These are phyloP conservation scores for Epizoanthus fatuus DNA, from an alignment of 92 coral and sea anemone genomes.

Conservation along the genomic window DNA sequence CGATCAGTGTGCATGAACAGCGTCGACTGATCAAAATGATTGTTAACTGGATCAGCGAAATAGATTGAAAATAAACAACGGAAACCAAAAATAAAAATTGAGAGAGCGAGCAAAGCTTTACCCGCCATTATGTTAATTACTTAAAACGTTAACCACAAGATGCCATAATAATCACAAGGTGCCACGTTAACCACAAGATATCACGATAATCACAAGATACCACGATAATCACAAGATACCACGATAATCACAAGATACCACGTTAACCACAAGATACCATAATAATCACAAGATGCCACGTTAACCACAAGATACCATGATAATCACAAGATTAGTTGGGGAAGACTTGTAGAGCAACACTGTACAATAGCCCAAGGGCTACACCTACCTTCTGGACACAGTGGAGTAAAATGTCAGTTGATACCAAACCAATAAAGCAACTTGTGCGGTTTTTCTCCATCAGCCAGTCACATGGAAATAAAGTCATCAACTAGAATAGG, in stretches of 20 bases:
- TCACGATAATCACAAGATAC: no score
- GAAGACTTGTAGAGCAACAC: no score
- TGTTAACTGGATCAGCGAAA: not conserved
- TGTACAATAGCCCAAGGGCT: no score
- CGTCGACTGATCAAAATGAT: not conserved
- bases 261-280: no score
- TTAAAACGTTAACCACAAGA: not conserved
- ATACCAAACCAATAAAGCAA: constrained; percentile 73
- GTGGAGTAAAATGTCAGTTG: constrained; percentile 61
- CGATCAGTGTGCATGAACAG: not conserved
- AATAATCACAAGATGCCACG: no score
- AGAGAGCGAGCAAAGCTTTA: not conserved
- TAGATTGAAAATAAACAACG: not conserved
- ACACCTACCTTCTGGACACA: constrained; percentile 8
- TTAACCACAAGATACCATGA: no score
- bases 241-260: no score
- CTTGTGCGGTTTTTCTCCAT: constrained; percentile 68
- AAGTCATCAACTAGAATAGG: constrained; percentile 33
- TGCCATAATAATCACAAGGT: no score
- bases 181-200: no score
- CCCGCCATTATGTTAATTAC: not conserved
- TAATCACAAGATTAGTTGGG: no score
- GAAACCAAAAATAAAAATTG: no score
- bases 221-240: no score
- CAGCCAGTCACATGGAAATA: constrained; percentile 87